These are phyloP conservation scores for Mus caroli DNA, from an alignment of 2,797 vertebrate species.

Conservation along the genomic window DNA sequence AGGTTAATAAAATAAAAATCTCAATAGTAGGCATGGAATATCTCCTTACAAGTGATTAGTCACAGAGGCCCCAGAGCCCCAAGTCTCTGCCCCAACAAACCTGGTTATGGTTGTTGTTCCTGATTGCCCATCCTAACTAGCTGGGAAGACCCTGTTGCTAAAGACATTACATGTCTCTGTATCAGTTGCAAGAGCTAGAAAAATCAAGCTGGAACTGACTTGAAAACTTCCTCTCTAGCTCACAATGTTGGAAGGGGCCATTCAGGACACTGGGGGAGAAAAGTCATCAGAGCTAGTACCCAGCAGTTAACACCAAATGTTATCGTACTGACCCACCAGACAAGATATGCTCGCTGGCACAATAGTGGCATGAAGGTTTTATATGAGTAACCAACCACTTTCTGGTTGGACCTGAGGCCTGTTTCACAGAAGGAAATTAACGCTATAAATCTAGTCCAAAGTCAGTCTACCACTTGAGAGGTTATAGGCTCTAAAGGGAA, in stretches of 20 bases:
- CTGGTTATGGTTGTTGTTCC: background rate
- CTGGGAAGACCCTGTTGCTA: background rate
- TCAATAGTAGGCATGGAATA: background rate
- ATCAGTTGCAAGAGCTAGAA: background rate
- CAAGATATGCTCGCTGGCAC: background rate
- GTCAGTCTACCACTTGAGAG: background rate
- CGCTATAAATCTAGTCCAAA: background rate
- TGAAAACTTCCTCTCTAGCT: background rate
- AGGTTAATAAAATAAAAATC: background rate
- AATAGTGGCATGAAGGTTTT: background rate
- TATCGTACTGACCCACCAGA: too few relatives aligned
- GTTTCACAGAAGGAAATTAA: background rate
- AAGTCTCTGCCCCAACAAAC: background rate
- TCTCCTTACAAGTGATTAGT: background rate
- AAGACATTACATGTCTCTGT: background rate
- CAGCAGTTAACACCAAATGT: background rate
- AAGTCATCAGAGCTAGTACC: background rate
- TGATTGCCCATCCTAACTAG: background rate
- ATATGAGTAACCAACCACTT: background rate
- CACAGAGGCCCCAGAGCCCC: background rate
- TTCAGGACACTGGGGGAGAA: background rate
- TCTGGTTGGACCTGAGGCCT: background rate
- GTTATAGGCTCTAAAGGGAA: background rate
- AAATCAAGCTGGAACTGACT: background rate
- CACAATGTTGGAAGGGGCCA: background rate